A percentile compares a stretch with the other conserved stretches of the same genome.
Conservation (phyloP, 2,888 invertebrate genomes). For the Synergus laeviventris region DNA sequence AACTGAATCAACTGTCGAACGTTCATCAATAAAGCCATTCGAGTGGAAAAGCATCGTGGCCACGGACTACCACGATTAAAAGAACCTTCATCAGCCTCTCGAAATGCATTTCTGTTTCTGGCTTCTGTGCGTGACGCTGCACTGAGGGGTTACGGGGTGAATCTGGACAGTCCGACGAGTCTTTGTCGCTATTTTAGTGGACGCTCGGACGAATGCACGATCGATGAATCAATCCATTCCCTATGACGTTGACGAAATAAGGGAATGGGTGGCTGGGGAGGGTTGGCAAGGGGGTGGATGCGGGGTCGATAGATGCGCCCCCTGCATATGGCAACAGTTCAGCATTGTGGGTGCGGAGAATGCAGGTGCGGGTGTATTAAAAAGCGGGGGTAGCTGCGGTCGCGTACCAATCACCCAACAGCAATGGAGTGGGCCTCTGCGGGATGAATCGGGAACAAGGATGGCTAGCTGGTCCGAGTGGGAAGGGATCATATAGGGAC, state of each 20-base stretch:
- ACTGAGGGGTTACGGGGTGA: neutral
- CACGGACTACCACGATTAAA: slow-evolving; percentile 60
- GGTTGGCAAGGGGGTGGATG: slow-evolving; percentile 32
- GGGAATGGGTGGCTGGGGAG: slow-evolving; percentile 41
- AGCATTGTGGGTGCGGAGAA: slow-evolving; percentile 55
- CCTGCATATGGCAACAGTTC: slow-evolving; percentile 54
- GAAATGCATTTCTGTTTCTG: slow-evolving; percentile 62
- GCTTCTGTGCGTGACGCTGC: slow-evolving; percentile 53
- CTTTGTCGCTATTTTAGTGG: slow-evolving; percentile 70
- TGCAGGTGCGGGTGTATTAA: slow-evolving; percentile 74
- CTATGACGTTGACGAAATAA: slow-evolving; percentile 71
- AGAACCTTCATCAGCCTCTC: slow-evolving; percentile 58
- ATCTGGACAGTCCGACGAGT: slow-evolving; percentile 50
- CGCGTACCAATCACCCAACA: slow-evolving; percentile 73
- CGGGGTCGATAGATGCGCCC: slow-evolving; percentile 50
- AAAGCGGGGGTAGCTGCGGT: slow-evolving; percentile 73
- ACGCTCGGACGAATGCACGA: slow-evolving; percentile 67
- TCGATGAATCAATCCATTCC: slow-evolving; percentile 74
- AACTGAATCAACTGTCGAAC: slow-evolving; percentile 48
- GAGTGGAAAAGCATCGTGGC: slow-evolving; percentile 45
- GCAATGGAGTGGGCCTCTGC: slow-evolving; percentile 56
- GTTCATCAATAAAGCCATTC: slow-evolving; percentile 43
- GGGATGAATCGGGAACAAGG: slow-evolving; percentile 44
- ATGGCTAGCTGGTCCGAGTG: slow-evolving; percentile 50
- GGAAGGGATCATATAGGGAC: slow-evolving; percentile 63